Evolutionary conservation across 2,888 invertebrate genomes (phyloP), one percentile per base, ranked within the genome.

Genomic region (Aporophyla lueneburgensis): DNA sequence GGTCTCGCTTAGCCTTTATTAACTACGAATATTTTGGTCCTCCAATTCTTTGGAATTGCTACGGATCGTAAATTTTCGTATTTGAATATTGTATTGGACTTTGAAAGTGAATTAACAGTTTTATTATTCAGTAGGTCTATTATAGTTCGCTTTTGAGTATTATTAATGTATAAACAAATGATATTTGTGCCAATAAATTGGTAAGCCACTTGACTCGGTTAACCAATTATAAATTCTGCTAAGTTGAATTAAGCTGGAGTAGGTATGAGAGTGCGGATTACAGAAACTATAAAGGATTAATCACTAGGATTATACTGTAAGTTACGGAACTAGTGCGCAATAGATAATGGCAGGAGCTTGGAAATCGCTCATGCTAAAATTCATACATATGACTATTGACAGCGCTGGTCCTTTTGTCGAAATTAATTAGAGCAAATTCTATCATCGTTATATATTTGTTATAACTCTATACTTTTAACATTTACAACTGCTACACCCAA

Each of bases 281-380:
- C 68, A 80, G 79, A 74, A 88, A 88, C 87, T 88, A 71, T 80
- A 75, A 75, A 74, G 86, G 89, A 88, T 87, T 87, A 88, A 88
- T 85, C 83, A 88, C 71, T 69, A 58, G 81, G 89, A 87, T 88
- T 88, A 88, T 78, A 78, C 49, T 76, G 75, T 80, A 78, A 88
- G 83, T 88, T 88, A 84, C 78, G 70, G 63, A 80, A 84, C 82
- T 78, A 79, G 80, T 79, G 59, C 61, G 71, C 72, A 70, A 69
- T 71, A 83, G 86, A 87, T 88, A 87, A 83, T 76, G 69, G 73
- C 53, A 27, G 53, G 58, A 74, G 75, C 80, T 86, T 79, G 24
- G 71, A 69, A 58, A 58, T 54, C 76, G 77, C 80, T 88, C 78
- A 84, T 46, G 24, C 43, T 56, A 51, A 71, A 80, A 46, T 85